Percentiles rank a stretch among this genome's conserved stretches.
These are phyloP conservation scores for Eupithecia subumbrata DNA, from an alignment of 2,888 invertebrate genomes.

Conservation along the genomic window DNA sequence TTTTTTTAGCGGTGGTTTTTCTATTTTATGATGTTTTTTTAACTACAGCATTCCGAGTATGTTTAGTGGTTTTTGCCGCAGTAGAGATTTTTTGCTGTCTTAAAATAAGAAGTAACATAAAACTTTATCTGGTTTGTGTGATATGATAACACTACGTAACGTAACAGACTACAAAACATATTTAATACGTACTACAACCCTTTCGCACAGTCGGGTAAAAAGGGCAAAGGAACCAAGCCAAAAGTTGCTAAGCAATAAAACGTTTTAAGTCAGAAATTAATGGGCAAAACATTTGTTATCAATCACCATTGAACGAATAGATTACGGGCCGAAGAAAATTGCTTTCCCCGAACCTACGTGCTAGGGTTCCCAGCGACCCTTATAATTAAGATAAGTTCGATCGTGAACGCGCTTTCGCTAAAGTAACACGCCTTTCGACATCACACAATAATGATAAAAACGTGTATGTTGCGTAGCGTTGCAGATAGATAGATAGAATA, in stretches of 20 bases:
- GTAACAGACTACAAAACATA: not conserved
- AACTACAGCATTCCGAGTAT: not conserved
- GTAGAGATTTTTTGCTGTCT: not conserved
- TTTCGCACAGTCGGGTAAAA: not conserved
- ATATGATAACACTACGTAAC: not conserved
- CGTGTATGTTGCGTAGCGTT: not conserved
- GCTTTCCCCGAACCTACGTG: slow-evolving; percentile 34
- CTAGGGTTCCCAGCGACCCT: slow-evolving; percentile 36
- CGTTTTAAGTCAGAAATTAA: slow-evolving; percentile 33
- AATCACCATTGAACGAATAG: slow-evolving; percentile 38
- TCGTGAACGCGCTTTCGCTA: slow-evolving; percentile 11
- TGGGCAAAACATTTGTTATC: slow-evolving; percentile 35
- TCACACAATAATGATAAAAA: slow-evolving; percentile 20
- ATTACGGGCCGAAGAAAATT: slow-evolving; percentile 34
- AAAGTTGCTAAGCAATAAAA: slow-evolving; percentile 20
- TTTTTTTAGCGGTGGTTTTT: not conserved
- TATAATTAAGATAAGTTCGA: slow-evolving; percentile 53
- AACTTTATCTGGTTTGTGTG: not conserved
- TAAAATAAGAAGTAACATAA: not conserved
- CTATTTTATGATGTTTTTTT: not conserved
- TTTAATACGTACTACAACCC: not conserved
- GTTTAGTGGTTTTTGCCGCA: not conserved
- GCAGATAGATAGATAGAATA: not conserved
- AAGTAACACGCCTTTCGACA: slow-evolving; percentile 28
- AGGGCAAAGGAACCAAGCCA: not conserved